Conservation (phyloP, 2,888 invertebrate genomes). For the Ypsolopha scabrella region DNA sequence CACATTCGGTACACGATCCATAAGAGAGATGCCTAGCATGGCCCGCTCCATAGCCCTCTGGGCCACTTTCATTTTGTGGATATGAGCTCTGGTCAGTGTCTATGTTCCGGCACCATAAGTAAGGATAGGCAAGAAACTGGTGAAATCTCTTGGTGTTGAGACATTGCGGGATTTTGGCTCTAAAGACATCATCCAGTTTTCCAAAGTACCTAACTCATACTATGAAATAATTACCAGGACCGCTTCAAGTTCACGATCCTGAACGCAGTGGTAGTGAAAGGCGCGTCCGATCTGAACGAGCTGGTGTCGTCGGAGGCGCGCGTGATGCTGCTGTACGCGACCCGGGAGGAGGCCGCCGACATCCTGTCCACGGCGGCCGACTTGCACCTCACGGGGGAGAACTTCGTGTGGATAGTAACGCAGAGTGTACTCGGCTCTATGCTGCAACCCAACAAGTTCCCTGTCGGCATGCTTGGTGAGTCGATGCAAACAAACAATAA, state of each 20-base stretch:
- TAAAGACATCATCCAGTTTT: no score
- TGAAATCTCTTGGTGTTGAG: no score
- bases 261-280: slow-evolving; percentile 86
- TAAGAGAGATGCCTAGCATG: no score
- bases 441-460: slow-evolving; percentile 78
- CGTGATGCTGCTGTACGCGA: slow-evolving; percentile 93
- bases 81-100: no score
- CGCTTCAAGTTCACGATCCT: slow-evolving; percentile 81
- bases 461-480: slow-evolving; percentile 92
- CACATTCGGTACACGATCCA: no score
- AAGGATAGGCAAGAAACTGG: no score
- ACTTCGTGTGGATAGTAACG: slow-evolving; percentile 97
- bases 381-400: slow-evolving; percentile 86
- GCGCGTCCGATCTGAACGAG: slow-evolving; percentile 80
- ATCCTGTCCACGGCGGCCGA: slow-evolving; percentile 83
- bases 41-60: no score
- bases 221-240: slow-evolving; percentile 32
- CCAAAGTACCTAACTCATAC: no score
- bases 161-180: no score
- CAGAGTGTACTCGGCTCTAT: slow-evolving; percentile 91
- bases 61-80: no score
- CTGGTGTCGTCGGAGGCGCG: slow-evolving; percentile 91
- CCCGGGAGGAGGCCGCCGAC: slow-evolving; percentile 86
- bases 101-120: no score
- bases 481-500: slow-evolving; percentile 12